Evolutionary conservation across 2,113 vertebrate species (phyloP), one percentile per base, ranked within the genome.

Genomic region (Python bivittatus): DNA sequence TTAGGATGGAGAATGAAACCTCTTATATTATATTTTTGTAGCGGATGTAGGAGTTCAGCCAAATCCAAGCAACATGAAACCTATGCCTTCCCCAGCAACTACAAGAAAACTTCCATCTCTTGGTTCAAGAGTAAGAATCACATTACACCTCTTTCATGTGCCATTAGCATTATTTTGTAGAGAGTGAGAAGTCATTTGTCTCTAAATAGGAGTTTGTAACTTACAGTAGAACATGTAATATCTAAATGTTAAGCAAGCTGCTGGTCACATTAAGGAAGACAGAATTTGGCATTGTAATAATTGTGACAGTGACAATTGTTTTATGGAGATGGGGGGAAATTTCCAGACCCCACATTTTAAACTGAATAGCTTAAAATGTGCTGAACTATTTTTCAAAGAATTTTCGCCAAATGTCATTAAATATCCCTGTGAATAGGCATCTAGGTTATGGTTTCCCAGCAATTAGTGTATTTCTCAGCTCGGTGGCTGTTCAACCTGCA

Each of bases 91-190:
- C 15, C 94, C 96, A 88, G 84, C 90, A 57, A 91, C 92, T 56
- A 86, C 60, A 33, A 97, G 95, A 90, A 97, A 96, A 91, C 20
- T 96, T 0, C 0, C 57, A 7, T 94, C 95, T 92, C 92, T 93
- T 0, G 57, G 93, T 48, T 93, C 92, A 68, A 97, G 96, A 44
- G 98, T 98, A 94, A 96, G 97, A 1, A 68, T 79, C 8, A 54
- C 12, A 27, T 27, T 42, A 12, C n/a, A 1, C 20, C 10, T 86
- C 48, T 86, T 53, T 15, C 17, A 23, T 53, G 22, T 86, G 64
- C 22, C 15, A 13, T 53, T 86, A 84, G n/a, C 57, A 25, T 64
- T 64, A 27, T 91, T 13, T 87, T 33, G 7, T 10, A 87, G 23
- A 53, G 10, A 4, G 10, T 52, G 0, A 85, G 11, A 86, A 0